phyloP scores from a whole-genome alignment of 2,888 invertebrate species.

The Trimorus sp. region DNA sequence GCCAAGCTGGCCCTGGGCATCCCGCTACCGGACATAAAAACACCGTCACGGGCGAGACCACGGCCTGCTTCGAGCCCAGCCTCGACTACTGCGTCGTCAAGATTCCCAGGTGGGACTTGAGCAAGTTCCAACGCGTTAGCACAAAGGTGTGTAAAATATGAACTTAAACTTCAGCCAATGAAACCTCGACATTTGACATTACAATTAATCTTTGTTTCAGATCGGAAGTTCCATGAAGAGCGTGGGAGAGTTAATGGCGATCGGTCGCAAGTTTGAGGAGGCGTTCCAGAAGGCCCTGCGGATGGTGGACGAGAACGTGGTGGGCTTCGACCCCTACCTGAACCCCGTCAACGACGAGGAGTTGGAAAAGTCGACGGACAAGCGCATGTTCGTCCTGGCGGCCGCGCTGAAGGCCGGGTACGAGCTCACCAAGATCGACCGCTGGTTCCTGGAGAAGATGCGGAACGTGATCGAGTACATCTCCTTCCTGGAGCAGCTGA shows the following conservation, averaged over 20 bases:
- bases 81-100: constrained; percentile 99
- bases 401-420: constrained; percentile 95
- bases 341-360: constrained; percentile 91
- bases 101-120: constrained; percentile 99
- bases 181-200: no score
- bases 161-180: no score
- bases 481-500: constrained; percentile 85
- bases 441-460: constrained; percentile 98
- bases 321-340: constrained; percentile 96
- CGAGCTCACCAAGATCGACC: constrained; percentile 96
- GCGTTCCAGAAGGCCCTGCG: constrained; percentile 99
- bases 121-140: constrained; percentile 96
- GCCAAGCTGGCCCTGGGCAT: constrained; percentile 97
- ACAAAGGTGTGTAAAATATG: no score
- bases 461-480: constrained; percentile 93
- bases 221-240: constrained; percentile 99
- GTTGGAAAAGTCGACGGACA: constrained; percentile 96
- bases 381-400: constrained; percentile 97
- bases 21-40: constrained; percentile 94
- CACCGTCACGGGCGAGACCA: constrained; percentile 96
- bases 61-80: constrained; percentile 99
- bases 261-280: constrained; percentile 98
- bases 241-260: constrained; percentile 99
- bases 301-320: constrained; percentile 98
- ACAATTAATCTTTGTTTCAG: constrained; percentile 75